Percentiles rank a stretch among this genome's conserved stretches.
phyloP scores from a whole-genome alignment of 1,140 invertebrate genomes.

The Laupala kohalensis region DNA sequence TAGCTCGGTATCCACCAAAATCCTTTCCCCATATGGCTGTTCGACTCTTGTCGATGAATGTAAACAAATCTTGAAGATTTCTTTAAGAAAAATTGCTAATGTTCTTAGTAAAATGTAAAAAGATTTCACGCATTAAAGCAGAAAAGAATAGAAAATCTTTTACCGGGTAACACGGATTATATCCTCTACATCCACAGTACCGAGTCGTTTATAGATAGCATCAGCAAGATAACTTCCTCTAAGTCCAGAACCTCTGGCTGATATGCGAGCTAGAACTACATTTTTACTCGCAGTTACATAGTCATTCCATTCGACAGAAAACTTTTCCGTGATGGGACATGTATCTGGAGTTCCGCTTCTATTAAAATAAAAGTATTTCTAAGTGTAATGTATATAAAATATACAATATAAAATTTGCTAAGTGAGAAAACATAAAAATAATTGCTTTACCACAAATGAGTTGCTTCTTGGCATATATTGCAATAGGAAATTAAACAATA shows the following conservation, averaged over 20 bases:
- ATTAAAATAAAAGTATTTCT: background rate
- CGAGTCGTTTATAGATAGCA: conserved; percentile 41
- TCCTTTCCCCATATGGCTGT: conserved; percentile 66
- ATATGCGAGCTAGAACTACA: conserved; percentile 45
- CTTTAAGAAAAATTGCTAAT: conserved; percentile 29
- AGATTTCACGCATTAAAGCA: too few species aligned
- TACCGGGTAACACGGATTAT: conserved; percentile 43
- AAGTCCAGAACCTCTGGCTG: conserved; percentile 45
- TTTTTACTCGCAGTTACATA: conserved; percentile 42
- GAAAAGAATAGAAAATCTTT: background rate
- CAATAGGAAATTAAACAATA: too few species aligned
- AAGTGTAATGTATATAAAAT: background rate
- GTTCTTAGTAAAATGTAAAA: background rate
- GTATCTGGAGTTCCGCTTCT: conserved; percentile 52
- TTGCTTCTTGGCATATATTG: too few species aligned
- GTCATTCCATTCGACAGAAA: conserved; percentile 36
- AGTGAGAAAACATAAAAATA: too few species aligned
- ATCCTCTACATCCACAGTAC: conserved; percentile 47
- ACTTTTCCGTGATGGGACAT: conserved; percentile 39
- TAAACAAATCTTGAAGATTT: conserved; percentile 35
- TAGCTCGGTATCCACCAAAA: conserved; percentile 42
- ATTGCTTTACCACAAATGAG: too few species aligned
- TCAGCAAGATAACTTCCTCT: conserved; percentile 41
- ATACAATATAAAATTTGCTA: too few species aligned
- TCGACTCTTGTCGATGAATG: conserved; percentile 43